Percentiles rank a stretch among this genome's conserved stretches.
phyloP scores from a whole-genome alignment of 2,797 vertebrate species.

The Lophura swinhoii region DNA sequence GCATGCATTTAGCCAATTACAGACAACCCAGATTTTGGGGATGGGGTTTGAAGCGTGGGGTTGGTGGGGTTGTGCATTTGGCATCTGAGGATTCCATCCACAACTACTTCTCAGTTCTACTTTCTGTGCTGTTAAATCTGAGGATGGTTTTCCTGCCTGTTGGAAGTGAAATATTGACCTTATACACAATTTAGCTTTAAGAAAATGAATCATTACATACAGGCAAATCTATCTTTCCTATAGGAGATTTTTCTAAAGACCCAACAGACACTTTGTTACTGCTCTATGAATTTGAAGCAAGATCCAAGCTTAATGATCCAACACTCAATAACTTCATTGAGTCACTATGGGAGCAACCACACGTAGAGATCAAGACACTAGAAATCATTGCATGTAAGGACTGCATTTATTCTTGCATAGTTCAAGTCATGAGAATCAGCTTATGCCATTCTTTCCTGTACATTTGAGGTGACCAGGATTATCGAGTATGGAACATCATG shows the following conservation, averaged over 20 bases:
- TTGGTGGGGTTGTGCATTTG: background rate
- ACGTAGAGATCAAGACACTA: slow-evolving; percentile 84
- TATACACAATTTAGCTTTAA: background rate
- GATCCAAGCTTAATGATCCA: slow-evolving; percentile 89
- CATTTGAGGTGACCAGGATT: background rate
- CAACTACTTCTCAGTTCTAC: background rate
- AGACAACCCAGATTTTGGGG: background rate
- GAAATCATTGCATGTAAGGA: slow-evolving; percentile 90
- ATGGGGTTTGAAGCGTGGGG: background rate
- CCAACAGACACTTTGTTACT: slow-evolving; percentile 87
- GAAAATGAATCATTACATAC: background rate
- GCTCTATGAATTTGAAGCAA: slow-evolving; percentile 93
- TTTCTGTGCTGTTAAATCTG: background rate
- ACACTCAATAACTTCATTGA: slow-evolving; percentile 84
- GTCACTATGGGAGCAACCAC: slow-evolving; percentile 85
- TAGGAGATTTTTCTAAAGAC: slow-evolving; percentile 85
- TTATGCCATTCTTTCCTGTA: background rate
- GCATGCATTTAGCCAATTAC: background rate
- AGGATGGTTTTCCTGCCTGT: background rate
- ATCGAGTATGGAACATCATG: background rate
- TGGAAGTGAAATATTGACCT: background rate
- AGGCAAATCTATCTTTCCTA: background rate
- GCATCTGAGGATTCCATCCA: background rate
- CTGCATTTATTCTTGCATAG: slow-evolving; percentile 7
- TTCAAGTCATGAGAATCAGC: background rate